Conservation (phyloP, 37 sponge, comb jelly and placozoan species). For the Hormiphora californensis region DNA sequence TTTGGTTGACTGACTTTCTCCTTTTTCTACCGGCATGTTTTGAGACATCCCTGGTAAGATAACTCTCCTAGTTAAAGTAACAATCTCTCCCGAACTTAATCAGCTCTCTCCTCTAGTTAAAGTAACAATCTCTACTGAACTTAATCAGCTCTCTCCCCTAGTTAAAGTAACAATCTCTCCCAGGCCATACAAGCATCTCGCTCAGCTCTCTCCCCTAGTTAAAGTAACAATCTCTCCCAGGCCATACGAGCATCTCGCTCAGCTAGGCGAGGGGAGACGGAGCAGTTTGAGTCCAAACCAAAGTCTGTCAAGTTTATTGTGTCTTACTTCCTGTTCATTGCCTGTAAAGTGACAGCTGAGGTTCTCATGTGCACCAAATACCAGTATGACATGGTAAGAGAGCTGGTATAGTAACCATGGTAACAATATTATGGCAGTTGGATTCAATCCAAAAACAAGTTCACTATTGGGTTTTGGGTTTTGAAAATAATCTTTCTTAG, state of each 20-base stretch:
- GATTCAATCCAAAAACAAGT: no score
- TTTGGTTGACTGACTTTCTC: not conserved
- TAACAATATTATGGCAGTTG: no score
- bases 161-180: not conserved
- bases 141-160: not conserved
- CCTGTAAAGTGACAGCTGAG: not conserved
- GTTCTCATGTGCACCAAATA: slow-evolving; percentile 2
- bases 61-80: not conserved
- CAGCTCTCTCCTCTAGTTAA: not conserved
- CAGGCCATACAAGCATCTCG: not conserved
- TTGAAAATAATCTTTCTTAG: no score
- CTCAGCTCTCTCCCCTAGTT: not conserved
- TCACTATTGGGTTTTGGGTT: no score
- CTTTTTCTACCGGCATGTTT: not conserved
- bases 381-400: not conserved
- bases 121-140: not conserved
- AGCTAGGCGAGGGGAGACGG: not conserved
- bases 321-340: not conserved
- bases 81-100: not conserved
- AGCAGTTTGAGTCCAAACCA: not conserved
- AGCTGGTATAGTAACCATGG: no score
- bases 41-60: not conserved
- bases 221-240: not conserved
- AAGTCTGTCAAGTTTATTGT: not conserved
- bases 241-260: not conserved